phyloP scores from a whole-genome alignment of 1,140 invertebrate species.

The Drosophila arawakana region DNA sequence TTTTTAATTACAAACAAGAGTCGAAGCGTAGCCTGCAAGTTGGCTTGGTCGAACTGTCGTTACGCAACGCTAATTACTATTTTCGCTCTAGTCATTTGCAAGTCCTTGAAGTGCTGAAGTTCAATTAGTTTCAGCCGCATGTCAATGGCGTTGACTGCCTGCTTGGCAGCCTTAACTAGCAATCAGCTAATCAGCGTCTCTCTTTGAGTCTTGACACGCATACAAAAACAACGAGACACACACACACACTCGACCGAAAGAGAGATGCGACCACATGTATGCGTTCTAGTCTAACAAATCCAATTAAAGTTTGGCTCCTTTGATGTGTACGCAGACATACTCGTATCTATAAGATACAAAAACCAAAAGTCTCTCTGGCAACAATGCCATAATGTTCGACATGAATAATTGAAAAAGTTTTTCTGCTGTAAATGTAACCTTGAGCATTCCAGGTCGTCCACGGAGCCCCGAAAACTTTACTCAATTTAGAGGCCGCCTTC shows the following conservation, averaged over 20 bases:
- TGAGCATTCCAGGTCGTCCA: constrained; percentile 44
- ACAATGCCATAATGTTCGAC: constrained; percentile 72
- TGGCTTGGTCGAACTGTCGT: constrained; percentile 57
- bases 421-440: constrained; percentile 66
- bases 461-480: constrained; percentile 46
- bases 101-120: constrained; percentile 77
- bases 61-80: constrained; percentile 82
- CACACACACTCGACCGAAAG: not conserved
- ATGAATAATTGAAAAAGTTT: constrained; percentile 83
- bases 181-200: constrained; percentile 71
- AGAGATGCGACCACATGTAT: constrained; percentile 14
- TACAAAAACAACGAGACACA: constrained; percentile 1
- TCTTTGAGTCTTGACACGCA: constrained; percentile 34
- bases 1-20: constrained; percentile 83
- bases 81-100: constrained; percentile 80
- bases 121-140: constrained; percentile 79
- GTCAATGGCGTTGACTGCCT: constrained; percentile 59
- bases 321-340: constrained; percentile 67
- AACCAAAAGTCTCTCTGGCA: constrained; percentile 42
- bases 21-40: constrained; percentile 54
- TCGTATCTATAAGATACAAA: constrained; percentile 65
- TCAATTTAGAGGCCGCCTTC: constrained; percentile 32
- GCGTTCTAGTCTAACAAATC: constrained; percentile 61
- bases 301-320: constrained; percentile 80
- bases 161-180: constrained; percentile 46